A percentile compares a stretch with the other conserved stretches of the same genome.
Evolutionary conservation across 2,797 vertebrate genomes (phyloP).

Genomic region (Mormyrops boulengeri): DNA sequence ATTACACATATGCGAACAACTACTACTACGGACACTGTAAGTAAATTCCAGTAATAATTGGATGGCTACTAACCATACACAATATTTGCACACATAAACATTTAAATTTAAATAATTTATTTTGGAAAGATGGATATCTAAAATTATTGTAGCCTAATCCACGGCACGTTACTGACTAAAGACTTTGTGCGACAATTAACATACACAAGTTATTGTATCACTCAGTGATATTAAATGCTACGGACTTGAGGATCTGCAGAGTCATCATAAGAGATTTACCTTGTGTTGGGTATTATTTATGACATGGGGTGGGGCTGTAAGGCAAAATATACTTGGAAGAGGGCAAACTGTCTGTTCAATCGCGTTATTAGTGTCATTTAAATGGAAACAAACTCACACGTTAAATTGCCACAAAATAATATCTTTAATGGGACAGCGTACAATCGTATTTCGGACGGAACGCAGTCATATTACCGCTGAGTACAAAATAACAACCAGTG

Average conservation of each 20-base stretch:
- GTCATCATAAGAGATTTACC: constrained; percentile 21
- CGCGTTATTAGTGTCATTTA: not conserved
- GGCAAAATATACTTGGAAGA: not conserved
- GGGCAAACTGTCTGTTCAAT: not conserved
- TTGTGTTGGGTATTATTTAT: not conserved
- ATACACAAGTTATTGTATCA: not conserved
- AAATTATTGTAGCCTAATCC: not conserved
- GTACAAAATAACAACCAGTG: not conserved
- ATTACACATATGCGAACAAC: not conserved
- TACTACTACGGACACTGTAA: not conserved
- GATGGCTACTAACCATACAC: not conserved
- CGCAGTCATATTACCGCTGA: not conserved
- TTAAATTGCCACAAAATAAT: not conserved
- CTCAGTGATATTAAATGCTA: not conserved
- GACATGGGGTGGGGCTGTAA: not conserved
- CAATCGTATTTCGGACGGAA: not conserved
- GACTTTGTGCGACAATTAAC: not conserved
- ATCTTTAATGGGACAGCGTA: not conserved
- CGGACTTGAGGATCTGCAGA: constrained; percentile 5
- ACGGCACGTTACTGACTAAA: not conserved
- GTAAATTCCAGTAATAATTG: not conserved
- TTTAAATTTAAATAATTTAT: not conserved
- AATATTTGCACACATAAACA: not conserved
- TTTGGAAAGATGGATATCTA: not conserved
- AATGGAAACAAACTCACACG: not conserved